phyloP scores from a whole-genome alignment of 2,797 vertebrate genomes.

The Anableps anableps region DNA sequence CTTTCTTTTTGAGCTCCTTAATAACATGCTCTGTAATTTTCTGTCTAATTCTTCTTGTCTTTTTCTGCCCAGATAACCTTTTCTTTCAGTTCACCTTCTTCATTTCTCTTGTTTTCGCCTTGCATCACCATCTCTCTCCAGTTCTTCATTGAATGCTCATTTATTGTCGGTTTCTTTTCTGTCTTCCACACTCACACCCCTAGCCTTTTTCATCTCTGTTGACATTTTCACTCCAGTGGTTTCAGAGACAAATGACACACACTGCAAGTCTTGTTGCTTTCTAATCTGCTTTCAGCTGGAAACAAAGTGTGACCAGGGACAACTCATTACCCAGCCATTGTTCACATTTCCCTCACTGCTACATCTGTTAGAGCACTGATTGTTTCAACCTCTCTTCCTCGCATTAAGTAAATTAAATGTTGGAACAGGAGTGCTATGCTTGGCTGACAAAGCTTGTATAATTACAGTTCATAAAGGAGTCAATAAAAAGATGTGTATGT shows the following conservation, averaged over 20 bases:
- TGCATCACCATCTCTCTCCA: neutral
- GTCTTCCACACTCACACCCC: neutral
- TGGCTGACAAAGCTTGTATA: slow-evolving; percentile 25
- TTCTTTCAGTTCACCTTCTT: slow-evolving; percentile 27
- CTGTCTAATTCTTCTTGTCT: slow-evolving; percentile 10
- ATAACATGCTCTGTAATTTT: slow-evolving; percentile 29
- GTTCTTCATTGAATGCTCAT: slow-evolving; percentile 27
- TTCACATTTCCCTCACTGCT: slow-evolving; percentile 32
- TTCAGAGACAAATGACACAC: slow-evolving; percentile 58
- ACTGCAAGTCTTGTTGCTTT: slow-evolving; percentile 44
- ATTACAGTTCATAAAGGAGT: slow-evolving; percentile 25
- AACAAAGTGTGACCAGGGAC: slow-evolving; percentile 45
- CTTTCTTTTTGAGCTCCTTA: slow-evolving; percentile 1
- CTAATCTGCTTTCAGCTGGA: slow-evolving; percentile 56
- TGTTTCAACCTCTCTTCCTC: slow-evolving; percentile 28
- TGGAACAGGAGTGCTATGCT: slow-evolving; percentile 20
- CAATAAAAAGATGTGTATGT: neutral
- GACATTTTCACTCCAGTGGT: slow-evolving; percentile 73
- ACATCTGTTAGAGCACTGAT: slow-evolving; percentile 31
- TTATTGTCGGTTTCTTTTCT: slow-evolving; percentile 35
- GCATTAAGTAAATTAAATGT: slow-evolving; percentile 44
- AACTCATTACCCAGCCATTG: slow-evolving; percentile 64
- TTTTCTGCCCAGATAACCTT: slow-evolving; percentile 42
- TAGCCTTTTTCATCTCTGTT: slow-evolving; percentile 49
- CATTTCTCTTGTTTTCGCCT: slow-evolving; percentile 17